phyloP scores from a whole-genome alignment of 2,888 invertebrate species.

The Drosophila mercatorum region DNA sequence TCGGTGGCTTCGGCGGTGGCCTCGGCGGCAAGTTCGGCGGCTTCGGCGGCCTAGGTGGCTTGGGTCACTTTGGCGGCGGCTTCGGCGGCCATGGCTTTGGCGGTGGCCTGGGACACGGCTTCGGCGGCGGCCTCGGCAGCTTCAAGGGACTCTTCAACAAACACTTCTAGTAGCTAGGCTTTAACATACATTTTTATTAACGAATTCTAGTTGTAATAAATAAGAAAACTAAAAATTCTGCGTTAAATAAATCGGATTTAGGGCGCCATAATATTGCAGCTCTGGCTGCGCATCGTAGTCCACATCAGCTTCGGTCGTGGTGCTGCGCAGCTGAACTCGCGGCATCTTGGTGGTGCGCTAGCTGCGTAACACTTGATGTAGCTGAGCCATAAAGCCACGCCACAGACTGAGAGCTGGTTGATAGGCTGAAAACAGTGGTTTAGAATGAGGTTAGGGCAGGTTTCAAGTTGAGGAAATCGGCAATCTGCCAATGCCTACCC shows the following conservation, averaged over 20 bases:
- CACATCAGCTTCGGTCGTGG: conserved; percentile 26
- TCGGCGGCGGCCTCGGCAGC: conserved; percentile 71
- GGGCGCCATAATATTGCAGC: conserved; percentile 65
- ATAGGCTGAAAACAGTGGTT: conserved; percentile 5
- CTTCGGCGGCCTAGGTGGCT: conserved; percentile 69
- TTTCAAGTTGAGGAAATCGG: too few species aligned
- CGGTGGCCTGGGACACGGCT: conserved; percentile 64
- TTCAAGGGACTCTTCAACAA: conserved; percentile 77
- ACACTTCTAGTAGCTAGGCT: conserved; percentile 44
- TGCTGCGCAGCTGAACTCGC: conserved; percentile 18
- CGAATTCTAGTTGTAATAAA: conserved; percentile 44
- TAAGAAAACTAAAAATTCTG: conserved; percentile 27
- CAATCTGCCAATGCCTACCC: conserved; percentile 31
- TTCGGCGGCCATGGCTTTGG: conserved; percentile 60
- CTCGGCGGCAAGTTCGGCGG: conserved; percentile 53
- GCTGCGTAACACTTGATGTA: conserved; percentile 32
- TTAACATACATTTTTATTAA: conserved; percentile 16
- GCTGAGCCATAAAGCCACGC: conserved; percentile 52
- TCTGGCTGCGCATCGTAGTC: conserved; percentile 15
- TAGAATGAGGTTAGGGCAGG: not conserved
- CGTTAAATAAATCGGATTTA: conserved; percentile 68
- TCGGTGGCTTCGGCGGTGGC: conserved; percentile 62
- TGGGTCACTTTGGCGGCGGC: conserved; percentile 53
- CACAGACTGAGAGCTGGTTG: conserved; percentile 36
- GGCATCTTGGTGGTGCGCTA: conserved; percentile 31